phyloP scores from a whole-genome alignment of 2,888 invertebrate species.

The Drosophila rubida region DNA sequence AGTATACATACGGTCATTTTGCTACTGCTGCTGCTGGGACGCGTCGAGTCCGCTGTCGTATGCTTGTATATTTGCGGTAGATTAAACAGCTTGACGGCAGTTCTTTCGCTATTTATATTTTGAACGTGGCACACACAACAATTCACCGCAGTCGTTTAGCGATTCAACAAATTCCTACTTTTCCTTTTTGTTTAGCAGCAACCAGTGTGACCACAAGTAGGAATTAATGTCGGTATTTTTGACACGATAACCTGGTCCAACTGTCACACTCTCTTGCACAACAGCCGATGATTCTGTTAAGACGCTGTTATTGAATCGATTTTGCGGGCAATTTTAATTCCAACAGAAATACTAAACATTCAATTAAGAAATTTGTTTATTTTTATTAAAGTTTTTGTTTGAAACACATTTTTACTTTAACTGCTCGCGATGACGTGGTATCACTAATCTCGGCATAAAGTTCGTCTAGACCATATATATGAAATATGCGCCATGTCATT shows the following conservation, averaged over 20 bases:
- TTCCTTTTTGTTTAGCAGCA: constrained; percentile 14
- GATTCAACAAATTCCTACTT: constrained; percentile 24
- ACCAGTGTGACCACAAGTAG: neutral
- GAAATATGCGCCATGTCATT: neutral
- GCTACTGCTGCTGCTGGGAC: constrained; percentile 64
- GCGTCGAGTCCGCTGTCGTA: constrained; percentile 70
- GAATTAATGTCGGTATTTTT: neutral
- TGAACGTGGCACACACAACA: constrained; percentile 52
- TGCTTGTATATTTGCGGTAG: constrained; percentile 78
- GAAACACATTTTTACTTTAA: neutral
- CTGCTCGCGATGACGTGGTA: neutral
- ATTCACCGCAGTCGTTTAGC: constrained; percentile 7
- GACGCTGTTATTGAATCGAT: neutral
- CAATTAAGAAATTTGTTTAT: neutral
- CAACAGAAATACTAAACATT: neutral
- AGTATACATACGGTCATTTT: constrained; percentile 76
- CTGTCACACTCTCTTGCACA: neutral
- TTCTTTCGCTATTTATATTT: constrained; percentile 12
- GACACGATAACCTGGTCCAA: neutral
- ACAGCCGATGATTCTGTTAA: neutral
- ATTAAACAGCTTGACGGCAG: constrained; percentile 78
- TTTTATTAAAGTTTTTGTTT: neutral
- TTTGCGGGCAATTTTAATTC: neutral
- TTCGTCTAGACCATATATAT: neutral
- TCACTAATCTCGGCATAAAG: neutral